phyloP scores from a whole-genome alignment of 2,113 vertebrate genomes.

The Acinonyx jubatus region DNA sequence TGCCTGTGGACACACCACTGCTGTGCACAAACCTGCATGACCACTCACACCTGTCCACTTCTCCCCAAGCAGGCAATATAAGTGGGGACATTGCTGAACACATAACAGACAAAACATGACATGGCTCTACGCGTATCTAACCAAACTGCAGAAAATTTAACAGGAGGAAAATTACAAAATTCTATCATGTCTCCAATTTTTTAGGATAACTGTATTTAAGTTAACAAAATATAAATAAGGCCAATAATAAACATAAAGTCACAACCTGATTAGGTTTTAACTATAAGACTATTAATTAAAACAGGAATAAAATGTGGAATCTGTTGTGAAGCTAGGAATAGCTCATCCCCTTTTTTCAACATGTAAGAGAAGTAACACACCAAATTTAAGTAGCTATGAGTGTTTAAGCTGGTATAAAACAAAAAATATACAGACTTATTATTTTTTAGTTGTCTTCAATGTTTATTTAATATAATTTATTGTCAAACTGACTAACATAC shows the following conservation, averaged over 20 bases:
- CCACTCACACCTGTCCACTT: neutral
- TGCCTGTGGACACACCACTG: neutral
- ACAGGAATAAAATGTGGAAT: neutral
- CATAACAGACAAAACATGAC: neutral
- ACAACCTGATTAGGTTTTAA: neutral
- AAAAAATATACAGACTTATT: neutral
- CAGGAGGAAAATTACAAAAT: neutral
- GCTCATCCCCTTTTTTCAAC: neutral
- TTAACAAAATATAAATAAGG: slow-evolving; percentile 27
- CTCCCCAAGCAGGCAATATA: neutral
- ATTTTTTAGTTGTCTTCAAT: neutral
- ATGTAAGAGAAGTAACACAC: neutral
- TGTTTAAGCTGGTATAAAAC: slow-evolving; percentile 20
- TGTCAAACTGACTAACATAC: too few relatives aligned
- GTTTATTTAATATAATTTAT: too few relatives aligned
- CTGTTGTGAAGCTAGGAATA: neutral
- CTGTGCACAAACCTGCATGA: neutral
- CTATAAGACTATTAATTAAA: neutral
- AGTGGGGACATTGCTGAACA: neutral
- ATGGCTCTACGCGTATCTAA: neutral
- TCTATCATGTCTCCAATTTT: neutral
- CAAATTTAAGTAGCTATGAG: slow-evolving; percentile 1
- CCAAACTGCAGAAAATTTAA: slow-evolving; percentile 4
- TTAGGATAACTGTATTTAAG: slow-evolving; percentile 40
- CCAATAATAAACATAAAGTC: neutral